Evolutionary conservation across 2,888 invertebrate genomes (phyloP).

Genomic region (Allygus modestus): DNA sequence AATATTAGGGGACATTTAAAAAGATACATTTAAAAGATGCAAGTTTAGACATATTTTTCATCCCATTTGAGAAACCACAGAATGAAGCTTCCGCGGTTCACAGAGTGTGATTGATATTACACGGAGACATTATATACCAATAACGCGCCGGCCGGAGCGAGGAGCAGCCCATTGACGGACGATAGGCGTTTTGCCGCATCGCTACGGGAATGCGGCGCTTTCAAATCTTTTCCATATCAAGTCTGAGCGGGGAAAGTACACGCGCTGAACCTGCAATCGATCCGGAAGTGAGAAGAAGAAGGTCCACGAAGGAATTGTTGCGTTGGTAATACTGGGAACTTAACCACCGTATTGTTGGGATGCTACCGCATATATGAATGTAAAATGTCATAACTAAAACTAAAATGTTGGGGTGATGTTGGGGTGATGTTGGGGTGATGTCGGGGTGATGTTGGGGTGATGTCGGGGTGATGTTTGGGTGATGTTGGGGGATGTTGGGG

Average conservation of each 20-base stretch:
- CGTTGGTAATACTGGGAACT: not conserved
- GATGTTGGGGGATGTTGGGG: no score
- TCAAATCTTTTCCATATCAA: slow-evolving; percentile 54
- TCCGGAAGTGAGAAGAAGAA: slow-evolving; percentile 28
- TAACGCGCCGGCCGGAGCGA: not conserved
- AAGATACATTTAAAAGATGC: no score
- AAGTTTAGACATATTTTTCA: no score
- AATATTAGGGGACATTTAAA: no score
- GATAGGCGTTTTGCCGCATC: slow-evolving; percentile 18
- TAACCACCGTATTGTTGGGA: not conserved
- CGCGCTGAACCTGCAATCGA: slow-evolving; percentile 18
- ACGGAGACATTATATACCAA: slow-evolving; percentile 15
- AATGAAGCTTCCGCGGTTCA: not conserved
- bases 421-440: no score
- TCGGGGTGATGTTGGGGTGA: no score
- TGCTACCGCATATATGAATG: not conserved
- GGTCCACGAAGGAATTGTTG: slow-evolving; percentile 11
- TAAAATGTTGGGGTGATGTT: no score
- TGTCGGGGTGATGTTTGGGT: no score
- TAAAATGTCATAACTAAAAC: no score
- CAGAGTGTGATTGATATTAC: not conserved
- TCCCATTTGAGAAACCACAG: no score
- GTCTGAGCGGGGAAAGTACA: slow-evolving; percentile 38
- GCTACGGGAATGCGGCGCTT: slow-evolving; percentile 32
- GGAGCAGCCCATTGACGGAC: not conserved